phyloP scores from a whole-genome alignment of 2,113 vertebrate genomes.

The Cynoglossus semilaevis region DNA sequence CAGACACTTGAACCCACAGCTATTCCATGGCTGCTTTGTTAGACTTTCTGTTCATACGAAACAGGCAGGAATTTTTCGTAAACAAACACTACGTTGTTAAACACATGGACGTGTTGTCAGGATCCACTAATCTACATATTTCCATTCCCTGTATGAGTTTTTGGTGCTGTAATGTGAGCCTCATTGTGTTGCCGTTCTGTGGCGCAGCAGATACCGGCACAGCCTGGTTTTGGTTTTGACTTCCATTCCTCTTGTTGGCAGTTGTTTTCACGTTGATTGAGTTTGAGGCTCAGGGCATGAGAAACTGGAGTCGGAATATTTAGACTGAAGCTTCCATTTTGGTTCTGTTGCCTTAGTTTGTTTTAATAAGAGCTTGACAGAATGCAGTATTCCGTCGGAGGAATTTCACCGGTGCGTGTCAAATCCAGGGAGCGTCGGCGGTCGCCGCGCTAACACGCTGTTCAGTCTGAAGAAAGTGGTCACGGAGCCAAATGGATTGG shows the following conservation, averaged over 20 bases:
- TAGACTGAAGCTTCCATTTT: slow-evolving; percentile 53
- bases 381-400: slow-evolving; percentile 35
- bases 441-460: slow-evolving; percentile 29
- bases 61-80: slow-evolving; percentile 56
- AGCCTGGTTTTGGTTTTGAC: slow-evolving; percentile 66
- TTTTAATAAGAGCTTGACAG: slow-evolving; percentile 60
- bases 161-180: slow-evolving; percentile 67
- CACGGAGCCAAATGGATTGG: slow-evolving; percentile 36
- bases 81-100: slow-evolving; percentile 52
- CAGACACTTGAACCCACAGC: slow-evolving; percentile 61
- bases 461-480: slow-evolving; percentile 23
- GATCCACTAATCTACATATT: slow-evolving; percentile 44
- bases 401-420: slow-evolving; percentile 40
- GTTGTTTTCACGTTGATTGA: slow-evolving; percentile 62
- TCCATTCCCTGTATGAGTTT: slow-evolving; percentile 53
- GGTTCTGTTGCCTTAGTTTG: slow-evolving; percentile 44
- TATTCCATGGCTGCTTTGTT: slow-evolving; percentile 66
- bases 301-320: slow-evolving; percentile 54
- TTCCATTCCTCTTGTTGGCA: slow-evolving; percentile 63
- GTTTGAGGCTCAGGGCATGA: slow-evolving; percentile 45
- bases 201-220: slow-evolving; percentile 59
- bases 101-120: slow-evolving; percentile 37
- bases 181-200: slow-evolving; percentile 63
- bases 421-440: slow-evolving; percentile 40
- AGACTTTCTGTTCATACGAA: slow-evolving; percentile 63